A percentile compares a stretch with the other conserved stretches of the same genome.
These are phyloP conservation scores for Phoeniculus purpureus DNA, from an alignment of 2,797 vertebrate species.

Conservation along the genomic window DNA sequence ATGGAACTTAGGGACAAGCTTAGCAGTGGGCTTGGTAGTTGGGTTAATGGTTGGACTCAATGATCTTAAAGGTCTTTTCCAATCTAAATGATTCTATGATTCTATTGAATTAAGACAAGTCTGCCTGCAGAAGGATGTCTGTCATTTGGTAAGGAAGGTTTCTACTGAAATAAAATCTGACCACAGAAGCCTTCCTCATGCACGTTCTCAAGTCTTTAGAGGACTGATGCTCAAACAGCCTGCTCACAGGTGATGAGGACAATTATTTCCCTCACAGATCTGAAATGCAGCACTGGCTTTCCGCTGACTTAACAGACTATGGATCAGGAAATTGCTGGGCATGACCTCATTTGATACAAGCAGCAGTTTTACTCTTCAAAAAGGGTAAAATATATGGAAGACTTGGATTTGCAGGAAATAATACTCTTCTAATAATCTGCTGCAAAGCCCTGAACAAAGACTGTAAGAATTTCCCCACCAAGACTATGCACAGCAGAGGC, in stretches of 20 bases:
- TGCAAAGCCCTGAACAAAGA: background rate
- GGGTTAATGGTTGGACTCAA: no score
- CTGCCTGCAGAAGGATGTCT: background rate
- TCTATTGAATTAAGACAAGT: background rate
- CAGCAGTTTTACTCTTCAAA: conserved; percentile 48
- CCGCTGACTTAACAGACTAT: conserved; percentile 44
- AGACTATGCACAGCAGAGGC: background rate
- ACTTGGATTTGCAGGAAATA: conserved; percentile 40
- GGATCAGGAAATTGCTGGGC: conserved; percentile 54
- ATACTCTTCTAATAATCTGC: conserved; percentile 18
- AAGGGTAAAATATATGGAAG: conserved; percentile 14
- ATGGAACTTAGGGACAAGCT: no score
- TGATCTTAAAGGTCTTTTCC: no score
- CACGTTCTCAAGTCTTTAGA: background rate
- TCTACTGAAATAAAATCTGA: background rate
- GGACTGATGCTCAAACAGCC: background rate
- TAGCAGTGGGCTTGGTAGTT: no score
- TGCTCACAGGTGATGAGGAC: conserved; percentile 12
- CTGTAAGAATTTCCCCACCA: background rate
- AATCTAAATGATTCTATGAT: no score
- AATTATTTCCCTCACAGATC: conserved; percentile 41
- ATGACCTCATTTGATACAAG: conserved; percentile 41
- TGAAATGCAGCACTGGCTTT: background rate
- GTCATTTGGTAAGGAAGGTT: background rate
- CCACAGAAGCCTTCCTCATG: background rate